phyloP scores from a whole-genome alignment of 2,797 vertebrate genomes.

The Poeciliopsis gracilis region DNA sequence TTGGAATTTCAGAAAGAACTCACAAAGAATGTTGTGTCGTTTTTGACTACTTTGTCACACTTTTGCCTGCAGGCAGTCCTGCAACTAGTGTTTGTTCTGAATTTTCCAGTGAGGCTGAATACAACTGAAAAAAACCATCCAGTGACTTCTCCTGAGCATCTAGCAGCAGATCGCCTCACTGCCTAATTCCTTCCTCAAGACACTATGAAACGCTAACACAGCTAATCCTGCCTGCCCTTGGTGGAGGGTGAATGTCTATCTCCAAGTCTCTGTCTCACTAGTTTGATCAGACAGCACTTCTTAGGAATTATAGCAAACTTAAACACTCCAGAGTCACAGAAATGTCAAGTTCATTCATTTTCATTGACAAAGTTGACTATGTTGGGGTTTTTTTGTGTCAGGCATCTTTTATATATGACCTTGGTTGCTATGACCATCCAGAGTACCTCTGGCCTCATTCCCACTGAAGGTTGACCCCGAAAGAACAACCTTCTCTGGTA shows the following conservation, averaged over 20 bases:
- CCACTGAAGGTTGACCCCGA: slow-evolving; percentile 7
- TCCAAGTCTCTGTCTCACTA: background rate
- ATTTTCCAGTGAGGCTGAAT: slow-evolving; percentile 6
- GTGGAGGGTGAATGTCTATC: slow-evolving; percentile 48
- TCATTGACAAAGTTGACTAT: slow-evolving; percentile 8
- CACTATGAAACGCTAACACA: slow-evolving; percentile 52
- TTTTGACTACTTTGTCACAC: slow-evolving; percentile 5
- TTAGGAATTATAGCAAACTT: slow-evolving; percentile 7
- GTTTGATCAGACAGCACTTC: slow-evolving; percentile 18
- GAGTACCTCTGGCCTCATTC: slow-evolving; percentile 44
- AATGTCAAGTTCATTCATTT: slow-evolving; percentile 2
- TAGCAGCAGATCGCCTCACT: slow-evolving; percentile 38
- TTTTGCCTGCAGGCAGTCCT: slow-evolving; percentile 5
- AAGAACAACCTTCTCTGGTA: slow-evolving; percentile 46
- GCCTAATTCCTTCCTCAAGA: slow-evolving; percentile 54
- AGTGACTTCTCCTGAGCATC: slow-evolving; percentile 30
- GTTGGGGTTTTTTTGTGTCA: slow-evolving; percentile 7
- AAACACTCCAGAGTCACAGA: background rate
- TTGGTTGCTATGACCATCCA: slow-evolving; percentile 33
- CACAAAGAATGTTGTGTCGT: slow-evolving; percentile 11
- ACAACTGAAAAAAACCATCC: background rate
- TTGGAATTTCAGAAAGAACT: slow-evolving; percentile 38
- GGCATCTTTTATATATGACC: slow-evolving; percentile 39
- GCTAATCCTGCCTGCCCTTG: slow-evolving; percentile 66
- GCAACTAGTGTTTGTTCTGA: slow-evolving; percentile 3